These are phyloP conservation scores for Columba janthina DNA, from an alignment of 2,113 vertebrate genomes.

Conservation along the genomic window DNA sequence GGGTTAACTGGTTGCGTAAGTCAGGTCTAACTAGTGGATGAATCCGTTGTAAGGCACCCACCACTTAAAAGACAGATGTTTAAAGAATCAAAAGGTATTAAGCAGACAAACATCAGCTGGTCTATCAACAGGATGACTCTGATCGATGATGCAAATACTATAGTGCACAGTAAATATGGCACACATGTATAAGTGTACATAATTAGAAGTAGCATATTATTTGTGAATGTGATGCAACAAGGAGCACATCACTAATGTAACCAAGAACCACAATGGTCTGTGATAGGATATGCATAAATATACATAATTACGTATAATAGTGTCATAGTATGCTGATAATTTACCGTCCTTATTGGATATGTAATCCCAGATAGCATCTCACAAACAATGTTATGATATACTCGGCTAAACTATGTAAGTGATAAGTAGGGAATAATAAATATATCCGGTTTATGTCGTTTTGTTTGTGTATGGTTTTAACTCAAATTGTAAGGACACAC, in stretches of 20 bases:
- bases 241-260: neutral
- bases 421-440: neutral
- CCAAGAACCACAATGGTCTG: neutral
- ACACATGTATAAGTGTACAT: neutral
- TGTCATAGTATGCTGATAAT: neutral
- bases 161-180: neutral
- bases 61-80: constrained; percentile 11
- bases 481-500: neutral
- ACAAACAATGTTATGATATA: neutral
- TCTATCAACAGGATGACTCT: constrained; percentile 50
- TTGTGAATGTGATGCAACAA: neutral
- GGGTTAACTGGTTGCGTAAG: neutral
- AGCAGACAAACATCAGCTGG: constrained; percentile 21
- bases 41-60: neutral
- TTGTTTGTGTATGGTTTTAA: neutral
- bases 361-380: constrained; percentile 45
- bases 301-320: constrained; percentile 31
- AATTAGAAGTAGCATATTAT: constrained; percentile 38
- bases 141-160: constrained; percentile 19
- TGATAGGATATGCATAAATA: constrained; percentile 38
- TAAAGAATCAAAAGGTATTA: constrained; percentile 8
- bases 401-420: neutral
- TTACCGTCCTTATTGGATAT: neutral
- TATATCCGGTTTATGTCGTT: neutral
- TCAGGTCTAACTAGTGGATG: neutral